phyloP scores from a whole-genome alignment of 2,113 vertebrate species.

The Ovis canadensis region DNA sequence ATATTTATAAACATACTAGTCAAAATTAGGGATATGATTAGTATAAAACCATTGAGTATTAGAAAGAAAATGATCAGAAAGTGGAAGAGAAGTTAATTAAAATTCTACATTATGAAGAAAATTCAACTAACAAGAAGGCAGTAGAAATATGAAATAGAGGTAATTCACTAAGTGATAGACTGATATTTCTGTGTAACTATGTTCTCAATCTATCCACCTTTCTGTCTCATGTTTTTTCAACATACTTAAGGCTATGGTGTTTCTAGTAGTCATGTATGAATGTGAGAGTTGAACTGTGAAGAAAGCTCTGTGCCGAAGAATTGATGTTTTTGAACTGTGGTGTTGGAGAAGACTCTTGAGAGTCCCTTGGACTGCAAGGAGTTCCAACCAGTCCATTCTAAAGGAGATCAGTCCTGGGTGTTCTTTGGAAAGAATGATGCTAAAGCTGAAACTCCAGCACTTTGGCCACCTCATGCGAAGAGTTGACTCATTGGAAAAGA shows the following conservation, averaged over 20 bases:
- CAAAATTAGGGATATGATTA: not conserved
- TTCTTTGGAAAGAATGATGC: too few species aligned
- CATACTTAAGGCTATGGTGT: not conserved
- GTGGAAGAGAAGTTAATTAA: not conserved
- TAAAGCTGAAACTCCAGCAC: too few species aligned
- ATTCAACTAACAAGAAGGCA: accelerated
- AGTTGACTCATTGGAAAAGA: too few species aligned
- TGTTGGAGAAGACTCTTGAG: too few species aligned
- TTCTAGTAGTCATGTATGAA: too few species aligned
- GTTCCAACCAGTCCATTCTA: too few species aligned
- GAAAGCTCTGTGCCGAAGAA: accelerated
- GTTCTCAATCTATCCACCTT: not conserved
- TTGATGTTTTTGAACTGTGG: too few species aligned
- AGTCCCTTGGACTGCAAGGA: too few species aligned
- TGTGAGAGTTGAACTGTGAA: too few species aligned
- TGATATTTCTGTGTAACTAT: not conserved
- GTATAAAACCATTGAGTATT: not conserved
- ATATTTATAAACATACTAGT: not conserved
- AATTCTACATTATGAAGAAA: not conserved
- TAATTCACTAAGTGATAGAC: not conserved
- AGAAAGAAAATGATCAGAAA: not conserved
- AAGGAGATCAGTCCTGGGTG: too few species aligned
- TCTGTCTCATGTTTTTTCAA: not conserved
- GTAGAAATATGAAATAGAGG: not conserved
- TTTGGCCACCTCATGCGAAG: too few species aligned